A percentile compares a stretch with the other conserved stretches of the same genome.
phyloP scores from a whole-genome alignment of 2,113 vertebrate species.

The Tichodroma muraria region DNA sequence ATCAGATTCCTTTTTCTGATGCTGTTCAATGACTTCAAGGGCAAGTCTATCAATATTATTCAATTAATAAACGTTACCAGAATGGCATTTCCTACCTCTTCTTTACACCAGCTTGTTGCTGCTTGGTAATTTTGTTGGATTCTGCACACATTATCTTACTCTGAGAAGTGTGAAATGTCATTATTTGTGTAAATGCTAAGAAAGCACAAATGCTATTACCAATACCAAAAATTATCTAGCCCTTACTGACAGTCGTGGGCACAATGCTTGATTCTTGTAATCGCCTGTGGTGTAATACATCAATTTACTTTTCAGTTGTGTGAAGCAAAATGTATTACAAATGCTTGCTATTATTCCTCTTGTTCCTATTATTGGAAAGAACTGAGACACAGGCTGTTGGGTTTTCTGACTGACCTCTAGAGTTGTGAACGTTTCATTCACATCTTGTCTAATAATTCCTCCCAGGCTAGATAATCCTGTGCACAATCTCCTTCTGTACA shows the following conservation, averaged over 20 bases:
- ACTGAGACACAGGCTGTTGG: background rate
- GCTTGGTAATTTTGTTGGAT: background rate
- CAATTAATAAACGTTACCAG: background rate
- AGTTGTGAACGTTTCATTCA: background rate
- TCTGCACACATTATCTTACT: background rate
- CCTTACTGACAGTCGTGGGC: background rate
- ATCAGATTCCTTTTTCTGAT: background rate
- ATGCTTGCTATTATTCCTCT: background rate
- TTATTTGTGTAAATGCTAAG: background rate
- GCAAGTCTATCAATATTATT: background rate
- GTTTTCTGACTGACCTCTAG: background rate
- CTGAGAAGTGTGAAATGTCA: background rate
- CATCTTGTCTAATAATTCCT: slow-evolving; percentile 9
- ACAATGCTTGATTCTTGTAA: background rate
- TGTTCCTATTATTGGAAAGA: background rate
- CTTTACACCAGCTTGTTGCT: background rate
- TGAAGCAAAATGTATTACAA: background rate
- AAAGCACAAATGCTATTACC: background rate
- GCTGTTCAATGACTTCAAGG: background rate
- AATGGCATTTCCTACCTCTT: background rate
- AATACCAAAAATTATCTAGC: background rate
- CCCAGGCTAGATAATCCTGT: background rate
- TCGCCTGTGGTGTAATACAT: background rate
- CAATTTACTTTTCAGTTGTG: background rate
- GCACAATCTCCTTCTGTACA: background rate